Conservation (phyloP, 1,140 invertebrate genomes). For the Tetramorium parvispinum region DNA sequence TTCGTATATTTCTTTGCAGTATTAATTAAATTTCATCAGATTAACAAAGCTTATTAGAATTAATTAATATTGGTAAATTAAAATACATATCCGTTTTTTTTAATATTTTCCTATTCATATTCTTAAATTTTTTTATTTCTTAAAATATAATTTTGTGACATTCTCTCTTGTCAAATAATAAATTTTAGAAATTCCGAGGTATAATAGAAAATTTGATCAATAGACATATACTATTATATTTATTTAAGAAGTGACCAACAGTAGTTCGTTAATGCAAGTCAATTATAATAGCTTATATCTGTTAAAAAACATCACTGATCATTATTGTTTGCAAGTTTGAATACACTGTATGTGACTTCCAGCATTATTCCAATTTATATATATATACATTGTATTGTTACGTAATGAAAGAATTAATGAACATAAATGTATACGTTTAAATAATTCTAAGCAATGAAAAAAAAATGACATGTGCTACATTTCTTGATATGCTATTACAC, state of each 20-base stretch:
- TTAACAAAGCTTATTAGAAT: not conserved
- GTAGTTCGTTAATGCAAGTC: not conserved
- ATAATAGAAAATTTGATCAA: not conserved
- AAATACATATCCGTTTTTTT: not conserved
- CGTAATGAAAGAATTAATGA: not conserved
- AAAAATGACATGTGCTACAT: not conserved
- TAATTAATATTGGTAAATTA: not conserved
- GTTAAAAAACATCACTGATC: not conserved
- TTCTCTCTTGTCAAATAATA: not conserved
- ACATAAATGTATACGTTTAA: constrained; percentile 15
- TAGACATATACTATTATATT: not conserved
- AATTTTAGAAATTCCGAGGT: constrained; percentile 28
- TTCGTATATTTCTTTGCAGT: not conserved
- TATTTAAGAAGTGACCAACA: not conserved
- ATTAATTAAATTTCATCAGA: not conserved
- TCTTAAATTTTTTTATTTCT: not conserved
- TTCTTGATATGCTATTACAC: not conserved
- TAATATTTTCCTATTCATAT: not conserved
- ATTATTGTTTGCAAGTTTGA: constrained; percentile 1
- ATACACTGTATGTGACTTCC: not conserved
- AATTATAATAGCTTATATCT: not conserved
- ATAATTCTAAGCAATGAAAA: constrained; percentile 20
- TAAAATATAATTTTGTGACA: not conserved
- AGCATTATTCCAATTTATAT: not conserved
- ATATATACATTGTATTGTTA: not conserved